phyloP scores from a whole-genome alignment of 2,113 vertebrate species.

The Oryctolagus cuniculus region DNA sequence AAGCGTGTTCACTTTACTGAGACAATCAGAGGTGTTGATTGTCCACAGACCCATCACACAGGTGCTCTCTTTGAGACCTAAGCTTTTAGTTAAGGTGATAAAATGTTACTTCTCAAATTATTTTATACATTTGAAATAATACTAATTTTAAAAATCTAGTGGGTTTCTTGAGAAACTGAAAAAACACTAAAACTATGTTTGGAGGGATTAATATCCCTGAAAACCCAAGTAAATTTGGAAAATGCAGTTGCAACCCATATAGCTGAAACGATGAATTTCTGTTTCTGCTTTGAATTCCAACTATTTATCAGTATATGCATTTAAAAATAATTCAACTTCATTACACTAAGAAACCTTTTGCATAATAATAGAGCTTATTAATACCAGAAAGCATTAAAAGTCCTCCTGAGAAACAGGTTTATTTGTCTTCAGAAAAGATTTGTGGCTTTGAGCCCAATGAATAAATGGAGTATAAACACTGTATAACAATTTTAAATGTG shows the following conservation, averaged over 20 bases:
- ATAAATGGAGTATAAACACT: not conserved
- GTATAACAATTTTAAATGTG: not conserved
- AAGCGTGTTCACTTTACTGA: not conserved
- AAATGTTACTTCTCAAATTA: not conserved
- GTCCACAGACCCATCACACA: not conserved
- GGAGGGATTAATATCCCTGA: not conserved
- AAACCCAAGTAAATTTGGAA: not conserved
- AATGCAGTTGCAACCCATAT: not conserved
- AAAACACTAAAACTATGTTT: not conserved
- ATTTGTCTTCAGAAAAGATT: conserved; percentile 16
- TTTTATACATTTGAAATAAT: not conserved
- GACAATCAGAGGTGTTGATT: not conserved
- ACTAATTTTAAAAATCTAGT: not conserved
- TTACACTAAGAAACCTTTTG: not conserved
- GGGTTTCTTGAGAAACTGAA: conserved; percentile 17
- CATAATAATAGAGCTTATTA: not conserved
- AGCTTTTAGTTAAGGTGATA: not conserved
- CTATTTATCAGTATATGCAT: not conserved
- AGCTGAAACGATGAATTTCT: not conserved
- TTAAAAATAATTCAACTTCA: not conserved
- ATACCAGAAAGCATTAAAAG: not conserved
- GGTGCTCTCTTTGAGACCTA: not conserved
- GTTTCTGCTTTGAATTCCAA: not conserved
- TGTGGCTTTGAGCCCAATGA: not conserved
- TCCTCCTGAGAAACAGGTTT: not conserved